Percentiles rank a stretch among this genome's conserved stretches.
Conservation (phyloP, 2,888 invertebrate genomes). For the Phasia obesa region DNA sequence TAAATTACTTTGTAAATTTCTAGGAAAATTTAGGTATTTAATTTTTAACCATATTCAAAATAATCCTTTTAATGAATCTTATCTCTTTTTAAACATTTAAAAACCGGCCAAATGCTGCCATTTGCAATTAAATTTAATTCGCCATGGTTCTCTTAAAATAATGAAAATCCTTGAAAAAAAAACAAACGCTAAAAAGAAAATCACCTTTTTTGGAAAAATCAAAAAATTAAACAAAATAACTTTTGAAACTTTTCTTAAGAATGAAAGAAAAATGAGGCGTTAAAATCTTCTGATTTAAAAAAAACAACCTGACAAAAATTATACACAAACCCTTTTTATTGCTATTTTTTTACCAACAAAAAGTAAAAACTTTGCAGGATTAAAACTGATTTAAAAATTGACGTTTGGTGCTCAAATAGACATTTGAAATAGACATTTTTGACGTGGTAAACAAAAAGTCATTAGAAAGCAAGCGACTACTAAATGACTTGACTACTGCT, state of each 20-base stretch:
- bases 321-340: conserved; percentile 69
- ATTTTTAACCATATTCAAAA: conserved; percentile 36
- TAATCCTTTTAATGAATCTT: conserved; percentile 69
- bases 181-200: conserved; percentile 53
- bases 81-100: conserved; percentile 50
- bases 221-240: conserved; percentile 43
- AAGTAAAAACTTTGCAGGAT: conserved; percentile 50
- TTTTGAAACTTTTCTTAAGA: conserved; percentile 49
- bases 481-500: not conserved
- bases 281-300: conserved; percentile 42
- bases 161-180: conserved; percentile 25
- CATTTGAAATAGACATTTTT: conserved; percentile 58
- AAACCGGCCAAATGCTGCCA: conserved; percentile 69
- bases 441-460: conserved; percentile 40
- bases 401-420: conserved; percentile 68
- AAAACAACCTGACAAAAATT: conserved; percentile 67
- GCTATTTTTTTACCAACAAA: conserved; percentile 1
- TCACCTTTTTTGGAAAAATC: conserved; percentile 64
- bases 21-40: conserved; percentile 11
- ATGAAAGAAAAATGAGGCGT: conserved; percentile 52
- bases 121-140: conserved; percentile 75
- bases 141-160: conserved; percentile 71
- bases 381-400: conserved; percentile 72
- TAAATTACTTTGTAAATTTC: conserved; percentile 60
- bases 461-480: conserved; percentile 30